Evolutionary conservation across 2,113 vertebrate genomes (phyloP), one percentile per base, ranked within the genome.

Genomic region (Cariama cristata): DNA sequence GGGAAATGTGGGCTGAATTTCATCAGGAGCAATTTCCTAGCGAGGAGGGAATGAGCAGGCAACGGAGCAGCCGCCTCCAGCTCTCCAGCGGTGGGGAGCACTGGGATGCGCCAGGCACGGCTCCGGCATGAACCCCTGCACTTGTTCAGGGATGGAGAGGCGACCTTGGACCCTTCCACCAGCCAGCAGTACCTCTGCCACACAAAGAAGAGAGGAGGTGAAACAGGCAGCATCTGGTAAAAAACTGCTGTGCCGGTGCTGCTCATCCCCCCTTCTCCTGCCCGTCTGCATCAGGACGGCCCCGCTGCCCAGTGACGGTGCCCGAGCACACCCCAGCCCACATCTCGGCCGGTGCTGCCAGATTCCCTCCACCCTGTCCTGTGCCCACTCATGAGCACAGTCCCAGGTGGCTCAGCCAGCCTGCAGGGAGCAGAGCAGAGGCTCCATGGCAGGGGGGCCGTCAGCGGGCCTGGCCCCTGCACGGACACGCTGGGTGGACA

Each of bases 21-120:
- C 80, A 74, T 50, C 73, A 38, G 86, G 76, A 94, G 79, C 71
- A 24, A 92, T 96, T 90, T 93, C 91, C 93, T 8, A n/a, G 53
- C 9, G 3, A 42, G 88, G 73, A 62, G 26, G 33, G 45, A 80
- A 45, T 0, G 2, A 62, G 73, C 7, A 68, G 80, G 79, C 64
- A 28, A 62, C 6, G 0, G 79, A 80, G 88, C 5, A 0, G 64
- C 93, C 73, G 6, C 93, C 95, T 66, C 91, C 93, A 12, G 63
- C 44, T 72, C 87, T 33, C 56, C 1, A 0, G 4, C 1, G 1
- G 7, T 1, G 6, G 33, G 21, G 53, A 69, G 38, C 0, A 0
- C 63, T 26, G 62, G 49, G 62, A 86, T 52, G 49, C 9, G 5
- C 30, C 1, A 27, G 67, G 83, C 30, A 23, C 9, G 1, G 86